phyloP scores from a whole-genome alignment of 2,888 invertebrate genomes.

The Hypselothyrea guttata region DNA sequence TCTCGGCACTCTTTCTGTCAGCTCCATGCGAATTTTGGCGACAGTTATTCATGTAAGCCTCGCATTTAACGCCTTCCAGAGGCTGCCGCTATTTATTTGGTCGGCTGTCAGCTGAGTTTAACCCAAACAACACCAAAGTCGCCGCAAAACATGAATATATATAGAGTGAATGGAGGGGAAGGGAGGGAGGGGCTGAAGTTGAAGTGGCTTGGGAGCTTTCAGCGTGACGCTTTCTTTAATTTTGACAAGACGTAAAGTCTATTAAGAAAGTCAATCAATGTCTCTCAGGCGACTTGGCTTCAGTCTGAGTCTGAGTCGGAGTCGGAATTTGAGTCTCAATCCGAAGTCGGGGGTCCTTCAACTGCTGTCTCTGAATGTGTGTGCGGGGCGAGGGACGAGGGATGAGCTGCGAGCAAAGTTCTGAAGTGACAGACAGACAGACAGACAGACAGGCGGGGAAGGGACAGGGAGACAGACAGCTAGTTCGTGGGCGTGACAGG shows the following conservation, averaged over 20 bases:
- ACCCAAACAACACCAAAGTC: slow-evolving; percentile 22
- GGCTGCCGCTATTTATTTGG: slow-evolving; percentile 38
- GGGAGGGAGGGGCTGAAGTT: background rate
- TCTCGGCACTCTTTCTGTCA: too few species aligned
- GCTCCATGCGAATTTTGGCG: slow-evolving; percentile 1
- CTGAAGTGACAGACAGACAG: slow-evolving; percentile 57
- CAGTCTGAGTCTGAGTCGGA: slow-evolving; percentile 8
- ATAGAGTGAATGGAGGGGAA: background rate
- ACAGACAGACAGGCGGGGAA: background rate
- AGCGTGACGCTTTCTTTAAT: slow-evolving; percentile 70
- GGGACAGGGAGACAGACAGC: slow-evolving; percentile 35
- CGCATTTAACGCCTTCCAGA: background rate
- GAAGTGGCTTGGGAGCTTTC: slow-evolving; percentile 31
- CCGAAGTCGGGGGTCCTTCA: slow-evolving; percentile 50
- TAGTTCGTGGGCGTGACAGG: slow-evolving; percentile 57
- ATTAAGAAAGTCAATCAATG: slow-evolving; percentile 82
- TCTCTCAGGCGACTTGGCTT: slow-evolving; percentile 80
- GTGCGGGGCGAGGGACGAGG: slow-evolving; percentile 19
- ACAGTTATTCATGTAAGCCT: slow-evolving; percentile 28
- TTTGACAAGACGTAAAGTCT: slow-evolving; percentile 80
- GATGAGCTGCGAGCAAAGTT: slow-evolving; percentile 66
- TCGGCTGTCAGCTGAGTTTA: slow-evolving; percentile 36
- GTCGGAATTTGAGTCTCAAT: slow-evolving; percentile 32
- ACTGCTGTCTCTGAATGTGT: slow-evolving; percentile 11
- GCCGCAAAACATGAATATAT: slow-evolving; percentile 26